Evolutionary conservation across 2,113 vertebrate species (phyloP), one percentile per base, ranked within the genome.

Genomic region (Myrmophylax atrothorax): DNA sequence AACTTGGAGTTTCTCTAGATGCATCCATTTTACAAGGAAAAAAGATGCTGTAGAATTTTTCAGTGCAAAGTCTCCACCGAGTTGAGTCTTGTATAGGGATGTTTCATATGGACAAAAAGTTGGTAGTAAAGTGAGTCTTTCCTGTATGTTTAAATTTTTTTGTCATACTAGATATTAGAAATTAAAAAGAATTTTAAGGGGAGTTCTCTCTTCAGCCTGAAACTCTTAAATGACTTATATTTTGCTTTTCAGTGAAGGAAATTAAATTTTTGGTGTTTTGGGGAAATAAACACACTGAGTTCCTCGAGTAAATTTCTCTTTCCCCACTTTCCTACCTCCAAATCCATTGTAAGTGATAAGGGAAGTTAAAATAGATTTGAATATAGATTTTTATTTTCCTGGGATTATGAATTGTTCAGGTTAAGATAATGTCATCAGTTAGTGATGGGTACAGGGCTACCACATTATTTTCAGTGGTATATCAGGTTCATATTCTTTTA

Each of bases 191-290:
- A 35, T 72, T 74, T 56, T 53, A 72, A 83, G 14, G 19, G 33
- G 23, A 58, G 3, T 47, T 62, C 9, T 55, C 18, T 73, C 0
- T 92, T 90, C 6, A 22, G 14, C 64, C 70, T 92, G 69, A 84
- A 73, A 47, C 22, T 49, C 33, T 63, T 47, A 19, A 89, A 22
- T 24, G 73, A 52, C 25, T 12, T 38, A 20, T 3, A 7, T 47
- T 79, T 76, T 86, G 17, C 18, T 93, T 95, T 89, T 56, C 44
- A 52, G 44, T 38, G 73, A 91, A 68, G 28, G 25, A 73, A 72
- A 78, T 3, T 0, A 15, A 59, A 49, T 80, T 76, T 74, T 6
- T 50, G 26, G 4, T 90, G 8, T 37, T 93, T 70, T 78, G 78
- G 56, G 76, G 59, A 85, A 92, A 85, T 44, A 63, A 84, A 6